These are phyloP conservation scores for Carassius gibelio DNA, from an alignment of 2,113 vertebrate genomes.

Conservation along the genomic window DNA sequence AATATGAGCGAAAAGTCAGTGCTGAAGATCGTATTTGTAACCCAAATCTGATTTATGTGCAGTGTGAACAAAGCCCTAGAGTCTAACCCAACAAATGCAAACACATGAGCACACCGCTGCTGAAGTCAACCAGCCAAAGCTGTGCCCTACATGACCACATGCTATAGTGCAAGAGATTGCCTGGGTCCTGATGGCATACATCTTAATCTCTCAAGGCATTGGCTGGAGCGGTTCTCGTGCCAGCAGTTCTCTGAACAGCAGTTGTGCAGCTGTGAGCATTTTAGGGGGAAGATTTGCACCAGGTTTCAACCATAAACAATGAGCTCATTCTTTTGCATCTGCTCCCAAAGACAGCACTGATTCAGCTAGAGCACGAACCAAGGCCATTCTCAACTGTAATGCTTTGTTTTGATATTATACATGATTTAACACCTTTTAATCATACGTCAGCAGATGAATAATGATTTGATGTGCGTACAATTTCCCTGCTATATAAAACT, in stretches of 20 bases:
- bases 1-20: background rate
- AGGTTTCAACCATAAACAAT: conserved; percentile 76
- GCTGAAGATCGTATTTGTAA: conserved; percentile 5
- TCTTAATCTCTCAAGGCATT: conserved; percentile 19
- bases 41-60: conserved; percentile 4
- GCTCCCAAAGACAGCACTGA: conserved; percentile 56
- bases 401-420: conserved; percentile 18
- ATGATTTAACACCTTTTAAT: background rate
- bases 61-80: conserved; percentile 38
- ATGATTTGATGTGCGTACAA: background rate
- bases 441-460: background rate
- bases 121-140: conserved; percentile 2
- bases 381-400: background rate
- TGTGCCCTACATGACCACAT: conserved; percentile 9
- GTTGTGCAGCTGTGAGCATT: conserved; percentile 73
- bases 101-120: conserved; percentile 27
- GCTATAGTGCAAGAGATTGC: conserved; percentile 11
- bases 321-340: conserved; percentile 78
- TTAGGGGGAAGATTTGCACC: conserved; percentile 74
- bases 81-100: conserved; percentile 52
- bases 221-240: background rate
- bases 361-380: conserved; percentile 2
- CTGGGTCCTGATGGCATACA: conserved; percentile 5
- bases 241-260: conserved; percentile 30
- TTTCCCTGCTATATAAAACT: background rate